phyloP scores from a whole-genome alignment of 2,888 invertebrate genomes.

The Arge pagana region DNA sequence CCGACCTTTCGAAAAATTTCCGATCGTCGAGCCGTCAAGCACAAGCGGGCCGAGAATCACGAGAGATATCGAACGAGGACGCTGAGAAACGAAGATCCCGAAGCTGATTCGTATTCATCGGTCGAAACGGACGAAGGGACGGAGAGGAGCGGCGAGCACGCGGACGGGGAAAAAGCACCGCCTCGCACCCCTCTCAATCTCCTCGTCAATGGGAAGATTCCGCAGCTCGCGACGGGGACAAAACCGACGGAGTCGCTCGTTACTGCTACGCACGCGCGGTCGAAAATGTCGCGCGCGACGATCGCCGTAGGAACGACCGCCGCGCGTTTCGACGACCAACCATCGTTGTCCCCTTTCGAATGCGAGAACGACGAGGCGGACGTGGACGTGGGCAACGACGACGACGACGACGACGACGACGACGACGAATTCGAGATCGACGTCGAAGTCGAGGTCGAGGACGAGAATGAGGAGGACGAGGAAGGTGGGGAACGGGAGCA shows the following conservation, averaged over 20 bases:
- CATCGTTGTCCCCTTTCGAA: slow-evolving; percentile 23
- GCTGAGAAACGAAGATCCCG: slow-evolving; percentile 58
- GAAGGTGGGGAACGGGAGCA: slow-evolving; percentile 6
- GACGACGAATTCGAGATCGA: too few species aligned
- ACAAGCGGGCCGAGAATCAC: slow-evolving; percentile 62
- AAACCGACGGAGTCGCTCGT: slow-evolving; percentile 69
- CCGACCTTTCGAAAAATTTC: slow-evolving; percentile 43
- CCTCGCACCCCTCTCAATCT: slow-evolving; percentile 63
- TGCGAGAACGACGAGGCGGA: slow-evolving; percentile 36
- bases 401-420: slow-evolving; percentile 35
- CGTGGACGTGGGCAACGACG: slow-evolving; percentile 25
- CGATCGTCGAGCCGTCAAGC: slow-evolving; percentile 34
- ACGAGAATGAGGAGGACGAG: slow-evolving; percentile 26
- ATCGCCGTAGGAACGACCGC: slow-evolving; percentile 42
- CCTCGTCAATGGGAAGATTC: slow-evolving; percentile 58
- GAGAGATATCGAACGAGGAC: slow-evolving; percentile 78
- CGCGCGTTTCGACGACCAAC: slow-evolving; percentile 30
- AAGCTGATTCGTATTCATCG: slow-evolving; percentile 7
- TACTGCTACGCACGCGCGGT: slow-evolving; percentile 75
- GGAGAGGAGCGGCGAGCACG: slow-evolving; percentile 56
- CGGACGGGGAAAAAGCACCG: slow-evolving; percentile 63
- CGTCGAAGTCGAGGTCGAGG: slow-evolving; percentile 35
- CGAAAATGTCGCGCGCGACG: slow-evolving; percentile 59
- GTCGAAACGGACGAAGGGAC: slow-evolving; percentile 8
- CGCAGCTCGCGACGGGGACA: slow-evolving; percentile 59